A percentile compares a stretch with the other conserved stretches of the same genome.
These are phyloP conservation scores for Parazoanthus darwini DNA, from an alignment of 92 coral and sea anemone species.

Conservation along the genomic window DNA sequence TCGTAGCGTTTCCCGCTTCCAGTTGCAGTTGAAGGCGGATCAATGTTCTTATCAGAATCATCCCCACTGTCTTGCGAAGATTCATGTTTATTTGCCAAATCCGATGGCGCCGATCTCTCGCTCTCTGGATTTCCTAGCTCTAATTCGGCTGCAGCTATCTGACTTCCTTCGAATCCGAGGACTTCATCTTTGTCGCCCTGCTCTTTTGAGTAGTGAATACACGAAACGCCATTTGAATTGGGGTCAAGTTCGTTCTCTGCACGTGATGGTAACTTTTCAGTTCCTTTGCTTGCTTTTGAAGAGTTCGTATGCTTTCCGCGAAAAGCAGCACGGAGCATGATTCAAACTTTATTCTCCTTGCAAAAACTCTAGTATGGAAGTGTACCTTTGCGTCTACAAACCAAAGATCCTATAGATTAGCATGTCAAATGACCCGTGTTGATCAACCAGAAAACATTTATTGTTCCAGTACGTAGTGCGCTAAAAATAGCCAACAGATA, in stretches of 20 bases:
- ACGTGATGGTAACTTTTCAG: not conserved
- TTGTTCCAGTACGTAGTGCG: not conserved
- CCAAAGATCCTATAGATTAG: not conserved
- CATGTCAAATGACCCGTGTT: not conserved
- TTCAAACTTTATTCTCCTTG: not conserved
- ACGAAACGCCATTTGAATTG: conserved; percentile 1
- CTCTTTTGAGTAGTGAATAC: not conserved
- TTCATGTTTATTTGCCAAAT: not conserved
- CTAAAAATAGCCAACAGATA: not conserved
- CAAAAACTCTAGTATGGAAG: not conserved
- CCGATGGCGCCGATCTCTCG: not conserved
- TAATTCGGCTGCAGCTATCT: not conserved
- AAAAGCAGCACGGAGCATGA: conserved; percentile 69
- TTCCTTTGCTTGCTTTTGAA: conserved; percentile 29
- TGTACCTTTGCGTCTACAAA: not conserved
- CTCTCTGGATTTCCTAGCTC: conserved; percentile 5
- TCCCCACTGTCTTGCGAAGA: conserved; percentile 23
- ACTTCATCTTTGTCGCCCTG: not conserved
- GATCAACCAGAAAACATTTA: not conserved
- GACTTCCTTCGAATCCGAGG: conserved; percentile 6
- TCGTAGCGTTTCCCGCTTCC: not conserved
- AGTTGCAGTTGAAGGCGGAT: not conserved
- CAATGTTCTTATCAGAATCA: conserved; percentile 2
- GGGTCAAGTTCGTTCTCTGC: conserved; percentile 11
- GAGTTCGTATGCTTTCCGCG: conserved; percentile 57